Evolutionary conservation across 1,140 invertebrate genomes (phyloP), one percentile per base, ranked within the genome.

Genomic region (Rhopalosiphum padi): DNA sequence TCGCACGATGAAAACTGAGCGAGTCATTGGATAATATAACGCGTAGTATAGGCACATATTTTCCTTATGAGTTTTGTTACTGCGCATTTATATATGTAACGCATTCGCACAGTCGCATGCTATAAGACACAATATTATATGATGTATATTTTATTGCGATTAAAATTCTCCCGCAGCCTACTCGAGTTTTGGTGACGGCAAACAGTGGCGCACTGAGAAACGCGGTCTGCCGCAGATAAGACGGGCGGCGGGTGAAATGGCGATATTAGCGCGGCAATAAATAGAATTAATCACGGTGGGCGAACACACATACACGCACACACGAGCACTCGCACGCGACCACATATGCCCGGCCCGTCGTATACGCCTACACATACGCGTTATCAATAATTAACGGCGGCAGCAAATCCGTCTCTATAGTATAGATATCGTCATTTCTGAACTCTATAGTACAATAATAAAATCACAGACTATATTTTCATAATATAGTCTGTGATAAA

Each of bases 231-330:
- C 91, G 48, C 91, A 93, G 91, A 93, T 93, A 93, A 93, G 82
- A 93, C 11, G 43, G 51, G 85, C 37, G 82, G 77, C 46, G 23
- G 60, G 55, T 43, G 90, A 86, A 51, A 35, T 23, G n/a, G 48
- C 46, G 48, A 93, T 93, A 86, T 93, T 86, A 93, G 82, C 46
- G 68, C 91, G 91, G 46, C 46, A 92, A 85, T 92, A 92, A 92
- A 92, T 92, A 92, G 91, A 92, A 92, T 92, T 92, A 92, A 92
- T 92, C 91, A 92, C 91, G 43, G 91, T 92, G n/a, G 91, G 46
- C 37, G 91, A 83, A 83, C 91, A 83, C 91, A 83, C 41, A 35
- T 46, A 68, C 25, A 2, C 88, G 48, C 60, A 30, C 91, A 77
- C 11, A 43, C 37, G 30, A 53, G 6, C 43, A 8, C 48, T 1